Base-by-base conservation (phyloP, 2,797 vertebrate genomes). In the Eulemur coronatus region DNA sequence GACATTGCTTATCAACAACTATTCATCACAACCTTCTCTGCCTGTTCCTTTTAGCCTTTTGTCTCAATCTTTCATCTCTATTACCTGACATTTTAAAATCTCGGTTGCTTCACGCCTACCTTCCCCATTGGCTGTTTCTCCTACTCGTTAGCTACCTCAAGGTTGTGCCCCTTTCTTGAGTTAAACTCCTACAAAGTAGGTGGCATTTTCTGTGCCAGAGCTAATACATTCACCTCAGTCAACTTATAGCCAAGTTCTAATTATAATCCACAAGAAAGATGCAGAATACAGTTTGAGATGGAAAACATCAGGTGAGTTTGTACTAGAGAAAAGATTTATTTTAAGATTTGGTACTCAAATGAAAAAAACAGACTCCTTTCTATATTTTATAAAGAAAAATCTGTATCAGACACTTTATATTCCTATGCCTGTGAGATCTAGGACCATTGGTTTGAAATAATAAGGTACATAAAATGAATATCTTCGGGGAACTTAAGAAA, bases 401-500 rank as follows among this genome's bases (percentile, higher is more conserved):
- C 2, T 46, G 30, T 72, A 87, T 46, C 24, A 75, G 41, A 35
- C 3, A n/a, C 22, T 81, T 82, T 88, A 52, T 63, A 92, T 90
- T 72, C n/a, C 35, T 85, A 33, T 65, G 43, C 33, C 82, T 75
- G 30, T 61, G 48, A 82, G 43, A 91, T 35, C 20, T 84, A 76
- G 48, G 22, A 91, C 93, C 46, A 84, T 48, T 81, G 13, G 43
- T 85, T 82, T 82, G 46, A 96, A 88, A 82, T 76, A 94, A 80
- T 52, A 90, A 61, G 93, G 24, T 18, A 43, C 13, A 46, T 50
- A 89, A 80, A 70, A 43, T 76, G 24, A 94, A 22, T 79, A 85
- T 75, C 50, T 87, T 91, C 35, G 61, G 30, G 2, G 59, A 95
- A 95, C 82, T 95, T 63, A 75, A 80, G 70, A 91, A 96, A 96